Evolutionary conservation across 1,140 invertebrate species (phyloP), one percentile per base, ranked within the genome.

Genomic region (Zaprionus vittiger): DNA sequence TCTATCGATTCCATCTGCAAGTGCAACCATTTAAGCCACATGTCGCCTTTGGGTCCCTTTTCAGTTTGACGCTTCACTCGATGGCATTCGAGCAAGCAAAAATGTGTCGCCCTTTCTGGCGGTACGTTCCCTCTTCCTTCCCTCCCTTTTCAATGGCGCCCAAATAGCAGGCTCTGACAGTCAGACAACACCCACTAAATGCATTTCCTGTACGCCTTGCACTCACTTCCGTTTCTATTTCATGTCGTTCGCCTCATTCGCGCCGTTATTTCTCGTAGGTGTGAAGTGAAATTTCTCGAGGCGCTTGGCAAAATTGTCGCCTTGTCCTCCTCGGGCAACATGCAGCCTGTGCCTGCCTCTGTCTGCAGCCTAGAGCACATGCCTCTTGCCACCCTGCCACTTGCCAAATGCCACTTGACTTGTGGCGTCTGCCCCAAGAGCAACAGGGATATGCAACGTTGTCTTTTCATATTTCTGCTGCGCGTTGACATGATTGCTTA

Each of bases 401-500:
- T 56, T 75, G 73, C 52, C 70, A 63, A 63, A 64, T 75, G 73
- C 52, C 75, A 68, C 70, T 73, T 77, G 75, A 73, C 75, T 77
- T 73, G 63, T 65, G 76, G 52, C 71, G 71, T 69, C 71, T 59
- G 59, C 9, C 44, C 63, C 69, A 72, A 49, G 66, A n/a, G 38
- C 69, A 31, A 64, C 73, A 65, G 54, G 61, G 9, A 24, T 20
- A 20, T 28, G 49, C 70, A 63, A 68, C 38, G 63, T 76, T 66
- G 75, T 67, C 72, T 81, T 64, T 83, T 80, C 71, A 83, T 87
- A 89, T 89, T 79, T 77, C 69, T 73, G 57, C 70, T 69, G 26
- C 76, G 81, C 81, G 85, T 80, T 90, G 85, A 90, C 85, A 90
- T 85, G 86, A 90, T 90, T 90, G 85, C 85, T 82, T 80, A 82